Evolutionary conservation across 2,888 invertebrate species (phyloP).

Genomic region (Spisula subtruncata): DNA sequence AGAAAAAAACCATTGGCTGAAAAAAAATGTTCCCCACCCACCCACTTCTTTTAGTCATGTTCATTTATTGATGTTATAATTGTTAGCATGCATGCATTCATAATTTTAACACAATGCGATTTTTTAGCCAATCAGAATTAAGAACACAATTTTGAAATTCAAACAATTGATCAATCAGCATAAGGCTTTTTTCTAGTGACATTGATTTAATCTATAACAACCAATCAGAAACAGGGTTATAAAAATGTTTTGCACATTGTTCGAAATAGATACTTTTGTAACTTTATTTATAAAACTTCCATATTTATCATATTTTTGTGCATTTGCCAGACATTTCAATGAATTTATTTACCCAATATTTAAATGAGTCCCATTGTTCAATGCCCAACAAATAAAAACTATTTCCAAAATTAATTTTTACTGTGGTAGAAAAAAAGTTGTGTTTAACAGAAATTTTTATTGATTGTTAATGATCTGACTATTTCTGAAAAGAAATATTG

Average conservation of each 20-base stretch:
- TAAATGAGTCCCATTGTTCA: too few relatives aligned
- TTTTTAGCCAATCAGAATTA: neutral
- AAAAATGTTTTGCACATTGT: neutral
- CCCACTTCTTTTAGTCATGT: neutral
- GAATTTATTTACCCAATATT: too few relatives aligned
- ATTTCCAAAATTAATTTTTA: too few relatives aligned
- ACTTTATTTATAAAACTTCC: too few relatives aligned
- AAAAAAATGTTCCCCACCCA: neutral
- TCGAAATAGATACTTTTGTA: too few relatives aligned
- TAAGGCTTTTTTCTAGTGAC: neutral
- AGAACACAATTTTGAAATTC: neutral
- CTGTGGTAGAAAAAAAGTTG: too few relatives aligned
- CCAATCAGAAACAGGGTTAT: neutral
- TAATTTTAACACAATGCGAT: constrained; percentile 20
- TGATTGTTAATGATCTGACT: neutral
- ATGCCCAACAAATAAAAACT: too few relatives aligned
- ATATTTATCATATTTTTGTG: too few relatives aligned
- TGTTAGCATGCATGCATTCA: constrained; percentile 26
- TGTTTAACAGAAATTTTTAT: too few relatives aligned
- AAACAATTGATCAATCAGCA: neutral
- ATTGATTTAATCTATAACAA: too few relatives aligned
- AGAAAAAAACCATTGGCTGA: constrained; percentile 14
- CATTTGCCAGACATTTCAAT: too few relatives aligned
- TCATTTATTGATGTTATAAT: neutral
- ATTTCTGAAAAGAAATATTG: neutral